Evolutionary conservation across 2,113 vertebrate genomes (phyloP).

Genomic region (Daboia siamensis): DNA sequence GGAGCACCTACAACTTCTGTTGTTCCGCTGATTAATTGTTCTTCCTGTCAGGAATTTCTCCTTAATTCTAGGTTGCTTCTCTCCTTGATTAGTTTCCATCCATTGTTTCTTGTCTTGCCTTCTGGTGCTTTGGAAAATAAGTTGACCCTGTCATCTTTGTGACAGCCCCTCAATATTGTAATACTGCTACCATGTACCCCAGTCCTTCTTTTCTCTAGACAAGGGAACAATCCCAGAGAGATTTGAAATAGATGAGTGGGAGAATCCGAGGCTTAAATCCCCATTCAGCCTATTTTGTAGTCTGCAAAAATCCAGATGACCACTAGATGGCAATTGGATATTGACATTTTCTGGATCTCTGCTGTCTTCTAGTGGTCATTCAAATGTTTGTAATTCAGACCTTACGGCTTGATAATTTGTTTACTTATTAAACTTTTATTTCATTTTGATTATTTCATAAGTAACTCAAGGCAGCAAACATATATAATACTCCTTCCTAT

Average conservation of each 20-base stretch:
- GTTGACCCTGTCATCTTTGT: neutral
- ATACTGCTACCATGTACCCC: neutral
- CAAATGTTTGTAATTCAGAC: neutral
- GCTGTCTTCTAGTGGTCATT: neutral
- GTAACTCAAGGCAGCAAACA: neutral
- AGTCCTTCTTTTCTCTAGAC: neutral
- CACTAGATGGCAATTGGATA: neutral
- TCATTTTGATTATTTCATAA: neutral
- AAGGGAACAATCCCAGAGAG: neutral
- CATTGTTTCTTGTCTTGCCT: neutral
- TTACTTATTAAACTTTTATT: neutral
- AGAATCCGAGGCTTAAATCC: neutral
- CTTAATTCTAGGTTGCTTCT: neutral
- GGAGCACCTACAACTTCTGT: neutral
- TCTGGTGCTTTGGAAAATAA: neutral
- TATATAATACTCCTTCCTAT: neutral
- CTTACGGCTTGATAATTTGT: neutral
- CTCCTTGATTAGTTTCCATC: neutral
- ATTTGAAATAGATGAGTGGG: neutral
- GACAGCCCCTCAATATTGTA: no score
- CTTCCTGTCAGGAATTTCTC: neutral
- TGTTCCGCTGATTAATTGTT: neutral
- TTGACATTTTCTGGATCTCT: neutral
- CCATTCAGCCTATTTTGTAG: neutral
- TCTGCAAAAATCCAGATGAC: neutral